These are phyloP conservation scores for Actias luna DNA, from an alignment of 2,888 invertebrate species.

Conservation along the genomic window DNA sequence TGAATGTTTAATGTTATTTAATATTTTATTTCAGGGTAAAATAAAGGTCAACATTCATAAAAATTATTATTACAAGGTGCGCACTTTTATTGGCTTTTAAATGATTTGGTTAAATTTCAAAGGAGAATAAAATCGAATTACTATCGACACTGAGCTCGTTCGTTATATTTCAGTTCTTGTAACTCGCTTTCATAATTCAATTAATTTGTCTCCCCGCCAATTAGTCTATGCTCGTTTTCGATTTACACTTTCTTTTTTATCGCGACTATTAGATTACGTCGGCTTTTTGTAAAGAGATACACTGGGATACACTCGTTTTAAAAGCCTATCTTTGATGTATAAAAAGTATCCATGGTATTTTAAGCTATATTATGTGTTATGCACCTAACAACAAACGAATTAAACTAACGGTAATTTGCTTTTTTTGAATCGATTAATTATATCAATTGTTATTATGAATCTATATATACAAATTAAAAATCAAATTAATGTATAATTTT, in stretches of 20 bases:
- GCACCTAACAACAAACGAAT: slow-evolving; percentile 14
- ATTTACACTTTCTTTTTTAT: slow-evolving; percentile 36
- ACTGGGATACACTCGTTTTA: slow-evolving; percentile 39
- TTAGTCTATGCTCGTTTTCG: slow-evolving; percentile 40
- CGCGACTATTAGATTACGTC: slow-evolving; percentile 32
- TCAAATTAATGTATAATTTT: too few relatives aligned
- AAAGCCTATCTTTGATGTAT: slow-evolving; percentile 38
- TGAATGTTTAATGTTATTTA: too few relatives aligned
- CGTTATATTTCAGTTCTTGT: slow-evolving; percentile 25
- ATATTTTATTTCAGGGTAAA: too few relatives aligned
- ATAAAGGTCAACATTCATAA: not conserved
- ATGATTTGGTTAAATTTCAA: not conserved
- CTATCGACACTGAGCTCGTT: not conserved
- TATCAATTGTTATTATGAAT: too few relatives aligned
- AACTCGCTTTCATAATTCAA: slow-evolving; percentile 43
- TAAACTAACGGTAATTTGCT: not conserved
- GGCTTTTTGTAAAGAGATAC: slow-evolving; percentile 41
- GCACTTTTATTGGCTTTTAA: not conserved
- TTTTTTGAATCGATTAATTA: too few relatives aligned
- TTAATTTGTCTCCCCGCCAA: slow-evolving; percentile 56
- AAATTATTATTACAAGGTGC: not conserved
- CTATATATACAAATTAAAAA: too few relatives aligned
- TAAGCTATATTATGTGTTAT: slow-evolving; percentile 3
- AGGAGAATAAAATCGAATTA: not conserved
- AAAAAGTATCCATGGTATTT: slow-evolving; percentile 41